Evolutionary conservation across 2,797 vertebrate genomes (phyloP).

Genomic region (Gymnopithys bicolor): DNA sequence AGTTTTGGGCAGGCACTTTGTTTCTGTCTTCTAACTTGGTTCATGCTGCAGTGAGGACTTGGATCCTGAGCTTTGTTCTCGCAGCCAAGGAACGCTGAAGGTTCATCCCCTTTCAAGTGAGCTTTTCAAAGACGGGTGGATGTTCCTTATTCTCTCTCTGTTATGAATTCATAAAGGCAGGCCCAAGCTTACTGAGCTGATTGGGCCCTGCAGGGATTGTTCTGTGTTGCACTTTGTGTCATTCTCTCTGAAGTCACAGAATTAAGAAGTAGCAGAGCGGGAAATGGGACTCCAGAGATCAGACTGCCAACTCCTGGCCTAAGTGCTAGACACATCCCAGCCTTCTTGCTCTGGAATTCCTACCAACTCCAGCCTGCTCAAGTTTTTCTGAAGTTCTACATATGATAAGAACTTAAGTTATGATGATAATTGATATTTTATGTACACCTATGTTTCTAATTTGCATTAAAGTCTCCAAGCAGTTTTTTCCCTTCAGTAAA

Average conservation of each 20-base stretch:
- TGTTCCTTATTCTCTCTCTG: neutral
- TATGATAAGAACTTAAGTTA: neutral
- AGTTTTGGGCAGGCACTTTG: neutral
- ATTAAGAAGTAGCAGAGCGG: neutral
- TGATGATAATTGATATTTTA: neutral
- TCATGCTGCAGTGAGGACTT: neutral
- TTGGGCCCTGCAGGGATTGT: neutral
- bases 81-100: neutral
- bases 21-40: neutral
- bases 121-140: neutral
- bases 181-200: neutral
- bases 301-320: neutral
- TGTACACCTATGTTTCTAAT: neutral
- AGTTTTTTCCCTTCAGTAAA: neutral
- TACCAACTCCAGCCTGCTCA: neutral
- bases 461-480: neutral
- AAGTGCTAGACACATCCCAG: neutral
- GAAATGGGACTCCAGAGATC: neutral
- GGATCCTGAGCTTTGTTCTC: neutral
- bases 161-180: neutral
- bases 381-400: neutral
- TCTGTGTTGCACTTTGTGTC: neutral
- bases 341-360: neutral
- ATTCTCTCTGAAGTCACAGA: neutral
- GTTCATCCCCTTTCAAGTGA: neutral